phyloP scores from a whole-genome alignment of 2,888 invertebrate genomes.

The Drosophila tripunctata region DNA sequence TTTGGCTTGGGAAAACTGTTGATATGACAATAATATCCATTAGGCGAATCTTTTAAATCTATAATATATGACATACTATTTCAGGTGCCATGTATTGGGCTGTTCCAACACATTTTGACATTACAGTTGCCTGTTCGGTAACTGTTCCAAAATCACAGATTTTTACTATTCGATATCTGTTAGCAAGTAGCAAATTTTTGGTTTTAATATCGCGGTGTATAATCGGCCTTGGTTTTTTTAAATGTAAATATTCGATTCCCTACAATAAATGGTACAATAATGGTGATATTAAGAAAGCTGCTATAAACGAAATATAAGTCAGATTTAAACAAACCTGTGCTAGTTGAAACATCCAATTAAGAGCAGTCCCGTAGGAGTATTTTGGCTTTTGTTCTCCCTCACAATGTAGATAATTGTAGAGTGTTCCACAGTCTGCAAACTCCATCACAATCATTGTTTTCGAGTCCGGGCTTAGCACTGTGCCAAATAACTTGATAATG shows the following conservation, averaged over 20 bases:
- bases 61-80: not conserved
- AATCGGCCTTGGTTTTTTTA: not conserved
- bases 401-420: constrained; percentile 8
- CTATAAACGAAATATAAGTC: too few relatives aligned
- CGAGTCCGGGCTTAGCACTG: not conserved
- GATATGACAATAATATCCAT: not conserved
- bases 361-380: not conserved
- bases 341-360: constrained; percentile 24
- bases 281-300: not conserved
- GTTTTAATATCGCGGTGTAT: constrained; percentile 37
- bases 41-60: too few relatives aligned
- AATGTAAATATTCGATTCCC: constrained; percentile 24
- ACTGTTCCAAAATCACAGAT: constrained; percentile 25
- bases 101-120: not conserved
- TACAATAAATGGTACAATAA: not conserved
- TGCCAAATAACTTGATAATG: constrained; percentile 5
- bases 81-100: constrained; percentile 24
- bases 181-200: constrained; percentile 12
- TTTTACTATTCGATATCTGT: not conserved
- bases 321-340: constrained; percentile 7
- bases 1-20: not conserved
- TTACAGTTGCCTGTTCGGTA: not conserved
- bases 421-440: constrained; percentile 24
- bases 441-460: constrained; percentile 15
- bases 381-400: not conserved